Evolutionary conservation across 2,888 invertebrate genomes (phyloP).

Genomic region (Pammene aurita): DNA sequence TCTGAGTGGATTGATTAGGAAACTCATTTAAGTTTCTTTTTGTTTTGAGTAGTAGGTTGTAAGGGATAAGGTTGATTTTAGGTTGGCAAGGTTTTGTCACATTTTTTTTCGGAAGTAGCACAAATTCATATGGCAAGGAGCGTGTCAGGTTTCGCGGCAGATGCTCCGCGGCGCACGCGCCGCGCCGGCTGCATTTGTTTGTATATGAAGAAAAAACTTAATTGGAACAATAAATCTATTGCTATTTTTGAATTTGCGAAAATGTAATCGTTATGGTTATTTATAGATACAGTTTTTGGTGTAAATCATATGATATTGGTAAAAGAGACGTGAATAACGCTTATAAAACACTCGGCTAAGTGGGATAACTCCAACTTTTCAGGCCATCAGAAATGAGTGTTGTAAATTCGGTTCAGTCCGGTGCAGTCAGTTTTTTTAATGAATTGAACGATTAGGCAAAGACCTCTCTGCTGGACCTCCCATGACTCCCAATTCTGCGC

Average conservation of each 20-base stretch:
- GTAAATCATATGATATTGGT: slow-evolving; percentile 14
- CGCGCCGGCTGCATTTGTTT: slow-evolving; percentile 56
- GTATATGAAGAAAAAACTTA: slow-evolving; percentile 27
- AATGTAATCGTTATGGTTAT: slow-evolving; percentile 1
- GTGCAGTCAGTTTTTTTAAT: too few species aligned
- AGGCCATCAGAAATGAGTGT: too few species aligned
- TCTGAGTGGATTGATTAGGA: slow-evolving; percentile 5
- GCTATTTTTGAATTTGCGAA: slow-evolving; percentile 17
- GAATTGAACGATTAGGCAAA: too few species aligned
- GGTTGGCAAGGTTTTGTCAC: slow-evolving; percentile 42
- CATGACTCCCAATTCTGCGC: too few species aligned
- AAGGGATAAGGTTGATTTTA: slow-evolving; percentile 50
- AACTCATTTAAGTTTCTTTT: slow-evolving; percentile 36
- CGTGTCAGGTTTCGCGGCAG: slow-evolving; percentile 79
- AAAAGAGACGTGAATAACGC: not conserved
- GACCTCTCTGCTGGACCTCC: too few species aligned
- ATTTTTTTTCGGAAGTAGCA: slow-evolving; percentile 73
- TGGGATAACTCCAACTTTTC: not conserved
- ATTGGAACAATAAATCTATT: slow-evolving; percentile 31
- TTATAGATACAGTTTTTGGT: not conserved
- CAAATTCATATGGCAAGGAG: slow-evolving; percentile 75
- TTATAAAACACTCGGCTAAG: not conserved
- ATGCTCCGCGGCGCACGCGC: slow-evolving; percentile 71
- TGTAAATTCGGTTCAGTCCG: too few species aligned
- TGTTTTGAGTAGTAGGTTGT: slow-evolving; percentile 30